Evolutionary conservation across 2,113 vertebrate genomes (phyloP).

Genomic region (Panthera leo): DNA sequence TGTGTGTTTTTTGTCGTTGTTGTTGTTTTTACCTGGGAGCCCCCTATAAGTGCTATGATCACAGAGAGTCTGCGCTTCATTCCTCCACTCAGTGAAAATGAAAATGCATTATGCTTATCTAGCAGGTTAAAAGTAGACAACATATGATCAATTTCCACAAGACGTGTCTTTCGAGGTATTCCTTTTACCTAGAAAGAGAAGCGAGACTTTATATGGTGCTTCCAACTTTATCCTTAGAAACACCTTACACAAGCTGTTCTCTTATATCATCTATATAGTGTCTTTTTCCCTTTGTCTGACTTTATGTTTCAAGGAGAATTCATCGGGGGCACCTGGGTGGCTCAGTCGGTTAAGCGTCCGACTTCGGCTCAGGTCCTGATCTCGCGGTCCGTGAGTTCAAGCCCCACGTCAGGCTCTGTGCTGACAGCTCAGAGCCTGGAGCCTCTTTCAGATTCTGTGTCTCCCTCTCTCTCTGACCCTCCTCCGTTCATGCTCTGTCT

Average conservation of each 20-base stretch:
- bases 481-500: no score
- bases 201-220: neutral
- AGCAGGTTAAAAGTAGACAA: conserved; percentile 90
- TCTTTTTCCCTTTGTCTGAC: neutral
- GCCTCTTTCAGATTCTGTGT: no score
- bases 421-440: no score
- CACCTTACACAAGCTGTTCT: neutral
- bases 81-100: conserved; percentile 92
- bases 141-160: conserved; percentile 88
- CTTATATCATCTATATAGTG: neutral
- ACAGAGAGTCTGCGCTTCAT: conserved; percentile 98
- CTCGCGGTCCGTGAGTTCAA: no score
- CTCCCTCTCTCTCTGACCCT: no score
- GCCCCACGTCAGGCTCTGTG: no score
- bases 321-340: neutral
- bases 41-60: conserved; percentile 95
- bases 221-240: neutral
- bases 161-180: conserved; percentile 84
- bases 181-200: conserved; percentile 90
- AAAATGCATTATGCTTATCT: conserved; percentile 87
- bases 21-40: conserved; percentile 88
- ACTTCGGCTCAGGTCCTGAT: no score
- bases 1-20: neutral
- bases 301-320: conserved; percentile 15
- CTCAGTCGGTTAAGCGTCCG: no score